Conservation (phyloP, 1,140 invertebrate species). For the Neodiprion lecontei region DNA sequence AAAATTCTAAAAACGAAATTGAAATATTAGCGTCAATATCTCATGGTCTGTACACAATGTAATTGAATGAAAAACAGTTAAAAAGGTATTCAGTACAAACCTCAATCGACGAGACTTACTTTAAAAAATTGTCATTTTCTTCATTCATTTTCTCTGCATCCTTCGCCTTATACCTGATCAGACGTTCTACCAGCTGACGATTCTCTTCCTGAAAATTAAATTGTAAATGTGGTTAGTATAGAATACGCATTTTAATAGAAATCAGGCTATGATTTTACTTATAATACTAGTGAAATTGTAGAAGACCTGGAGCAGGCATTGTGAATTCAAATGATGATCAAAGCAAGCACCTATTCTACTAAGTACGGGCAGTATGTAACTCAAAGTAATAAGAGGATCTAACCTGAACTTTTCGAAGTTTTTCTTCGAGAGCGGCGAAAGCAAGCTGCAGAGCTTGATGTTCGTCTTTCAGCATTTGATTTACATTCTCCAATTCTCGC, state of each 20-base stretch:
- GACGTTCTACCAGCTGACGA: constrained; percentile 81
- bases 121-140: constrained; percentile 91
- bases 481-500: constrained; percentile 78
- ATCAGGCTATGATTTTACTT: constrained; percentile 6
- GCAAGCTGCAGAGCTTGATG: constrained; percentile 92
- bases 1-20: no score
- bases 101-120: constrained; percentile 66
- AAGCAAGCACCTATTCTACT: no score
- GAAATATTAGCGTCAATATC: no score
- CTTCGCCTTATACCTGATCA: constrained; percentile 90
- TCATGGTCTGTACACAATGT: no score
- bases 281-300: no score
- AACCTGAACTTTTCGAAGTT: constrained; percentile 83
- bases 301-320: background rate
- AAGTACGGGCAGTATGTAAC: no score
- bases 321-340: no score
- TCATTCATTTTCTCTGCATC: constrained; percentile 94
- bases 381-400: background rate
- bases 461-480: constrained; percentile 92
- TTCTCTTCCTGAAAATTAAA: constrained; percentile 83
- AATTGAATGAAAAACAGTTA: constrained; percentile 14
- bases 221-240: background rate
- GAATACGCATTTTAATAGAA: constrained; percentile 14
- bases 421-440: constrained; percentile 88
- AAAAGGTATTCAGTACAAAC: constrained; percentile 16